Evolutionary conservation across 1,140 invertebrate species (phyloP), one percentile per base, ranked within the genome.

Genomic region (Nymphalis io): DNA sequence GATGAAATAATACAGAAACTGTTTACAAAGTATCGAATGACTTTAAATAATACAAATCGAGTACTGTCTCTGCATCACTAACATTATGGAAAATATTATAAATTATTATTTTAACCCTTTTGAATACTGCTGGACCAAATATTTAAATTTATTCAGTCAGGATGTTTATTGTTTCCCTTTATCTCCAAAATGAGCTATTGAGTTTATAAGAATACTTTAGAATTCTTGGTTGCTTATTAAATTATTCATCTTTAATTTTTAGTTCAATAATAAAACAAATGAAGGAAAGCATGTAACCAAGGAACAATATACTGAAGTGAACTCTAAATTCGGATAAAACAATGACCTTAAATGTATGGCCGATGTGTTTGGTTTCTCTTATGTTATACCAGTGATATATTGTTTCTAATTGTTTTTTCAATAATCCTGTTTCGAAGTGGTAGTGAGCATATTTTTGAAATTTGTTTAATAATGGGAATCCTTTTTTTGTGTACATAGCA

Each of bases 241-340:
- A 8, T 33, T 33, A 8, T 33, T 33, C 6, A 33, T 8, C 11
- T 64, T 51, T 18, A 8, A 4, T 58, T 10, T 69, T 65, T 21
- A 58, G 61, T 68, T 77, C 75, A 16, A 77, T 53, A 63, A 75
- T 44, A 65, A 74, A 77, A 51, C 67, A 68, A 27, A 68, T 27
- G 18, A 60, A 62, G 33, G 76, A 75, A n/a, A 73, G 23, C 0
- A 68, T 33, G 44, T 66, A 72, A 18, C 76, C 73, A 38, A 73
- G 18, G 38, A 65, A n/a, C 23, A 76, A 55, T 27, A 76, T 55
- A 53, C n/a, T 57, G 57, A 64, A 79, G 15, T 68, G 66, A 39
- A 71, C 39, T 38, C 59, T 74, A 68, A 74, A 75, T 53, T 79
- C 70, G 16, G 33, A 20, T 11, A 79, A 53, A 21, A 44, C 42